phyloP scores from a whole-genome alignment of 2,888 invertebrate species.

The Spilosoma lubricipeda region DNA sequence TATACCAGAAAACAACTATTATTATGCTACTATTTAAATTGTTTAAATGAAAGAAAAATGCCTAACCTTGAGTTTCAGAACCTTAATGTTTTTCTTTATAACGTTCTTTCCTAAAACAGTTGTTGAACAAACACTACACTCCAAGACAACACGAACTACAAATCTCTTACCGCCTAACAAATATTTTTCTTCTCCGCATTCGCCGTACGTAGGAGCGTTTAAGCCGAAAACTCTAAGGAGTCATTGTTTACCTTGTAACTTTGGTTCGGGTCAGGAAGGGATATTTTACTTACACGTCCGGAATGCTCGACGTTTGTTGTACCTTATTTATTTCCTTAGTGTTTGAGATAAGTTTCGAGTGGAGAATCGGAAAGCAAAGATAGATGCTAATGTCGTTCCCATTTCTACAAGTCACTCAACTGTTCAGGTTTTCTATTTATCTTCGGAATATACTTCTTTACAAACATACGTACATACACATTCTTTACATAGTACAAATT shows the following conservation, averaged over 20 bases:
- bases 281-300: constrained; percentile 60
- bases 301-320: constrained; percentile 45
- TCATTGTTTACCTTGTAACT: constrained; percentile 56
- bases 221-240: constrained; percentile 53
- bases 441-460: not conserved
- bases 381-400: constrained; percentile 5
- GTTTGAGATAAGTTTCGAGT: constrained; percentile 38
- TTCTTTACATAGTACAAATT: too few species aligned
- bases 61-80: not conserved
- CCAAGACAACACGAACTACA: constrained; percentile 32
- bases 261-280: constrained; percentile 57
- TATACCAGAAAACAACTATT: too few species aligned
- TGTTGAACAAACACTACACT: constrained; percentile 5
- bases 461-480: too few species aligned
- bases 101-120: not conserved
- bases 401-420: not conserved
- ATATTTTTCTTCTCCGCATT: constrained; percentile 53
- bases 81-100: not conserved
- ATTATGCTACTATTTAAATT: not conserved
- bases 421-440: not conserved
- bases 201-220: constrained; percentile 48
- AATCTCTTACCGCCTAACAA: constrained; percentile 50
- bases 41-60: not conserved
- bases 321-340: constrained; percentile 49
- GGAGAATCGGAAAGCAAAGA: constrained; percentile 20